Evolutionary conservation across 2,797 vertebrate genomes (phyloP), one percentile per base, ranked within the genome.

Genomic region (Leptodactylus fallax): DNA sequence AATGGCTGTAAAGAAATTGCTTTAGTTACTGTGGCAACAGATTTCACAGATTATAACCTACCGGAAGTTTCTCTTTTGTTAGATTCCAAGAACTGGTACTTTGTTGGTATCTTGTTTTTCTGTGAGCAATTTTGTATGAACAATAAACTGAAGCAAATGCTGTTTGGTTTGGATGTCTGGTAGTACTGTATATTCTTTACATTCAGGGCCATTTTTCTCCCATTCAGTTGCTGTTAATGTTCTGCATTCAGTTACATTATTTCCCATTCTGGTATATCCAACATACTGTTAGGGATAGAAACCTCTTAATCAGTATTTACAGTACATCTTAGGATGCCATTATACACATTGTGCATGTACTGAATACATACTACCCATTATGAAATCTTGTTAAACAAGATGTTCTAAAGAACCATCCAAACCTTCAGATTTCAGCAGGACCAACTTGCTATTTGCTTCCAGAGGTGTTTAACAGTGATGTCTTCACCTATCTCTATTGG

Each of bases 21-120:
- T 85, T 85, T 63, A 60, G 83, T 85, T 85, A 78, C 83, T 85
- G 83, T 85, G 83, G 83, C 72, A 85, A 85, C 83, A 51, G 83
- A 77, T 85, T 85, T 76, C 58, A 78, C 83, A 85, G 72, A 85
- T 85, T 85, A 65, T 77, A 85, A 77, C 83, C 83, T 77, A 85
- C 83, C 83, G 58, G 83, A 85, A 85, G 83, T 85, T 53, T 85
- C 23, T 19, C 83, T 85, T 83, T 85, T 85, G 83, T 85, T 77
- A 76, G 72, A 85, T 85, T 77, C 83, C 58, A 78, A 85, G 83
- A 78, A 78, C 72, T 77, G 36, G 36, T 76, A 49, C 72, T 77
- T 85, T 85, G 83, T 85, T 85, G 83, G 63, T 53, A 78, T 78
- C 72, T 47, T 60, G 53, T 84, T 74, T 85, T 47, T 78, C 49